Conservation (phyloP, 2,888 invertebrate species). For the Lasioglossum oenotherae region DNA sequence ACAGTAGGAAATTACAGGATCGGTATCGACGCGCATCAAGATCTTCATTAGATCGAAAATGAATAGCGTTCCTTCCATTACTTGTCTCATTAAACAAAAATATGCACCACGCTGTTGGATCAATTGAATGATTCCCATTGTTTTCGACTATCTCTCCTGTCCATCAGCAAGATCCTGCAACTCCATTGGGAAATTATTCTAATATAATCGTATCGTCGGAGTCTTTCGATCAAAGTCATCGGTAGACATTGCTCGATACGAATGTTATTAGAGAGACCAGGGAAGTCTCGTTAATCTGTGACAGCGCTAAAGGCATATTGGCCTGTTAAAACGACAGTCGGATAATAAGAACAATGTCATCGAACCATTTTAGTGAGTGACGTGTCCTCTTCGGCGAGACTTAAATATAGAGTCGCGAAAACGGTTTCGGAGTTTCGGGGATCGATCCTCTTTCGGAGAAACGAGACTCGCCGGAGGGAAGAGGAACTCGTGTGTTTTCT, state of each 20-base stretch:
- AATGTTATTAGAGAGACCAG: neutral
- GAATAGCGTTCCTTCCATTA: too few species aligned
- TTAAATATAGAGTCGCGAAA: constrained; percentile 22
- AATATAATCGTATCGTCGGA: too few species aligned
- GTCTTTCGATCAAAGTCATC: too few species aligned
- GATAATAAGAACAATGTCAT: neutral
- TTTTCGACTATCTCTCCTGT: too few species aligned
- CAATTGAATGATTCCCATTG: too few species aligned
- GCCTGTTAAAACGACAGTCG: neutral
- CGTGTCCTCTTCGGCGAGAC: constrained; percentile 1
- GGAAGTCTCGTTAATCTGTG: neutral
- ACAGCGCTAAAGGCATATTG: neutral
- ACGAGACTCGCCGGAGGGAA: constrained; percentile 4
- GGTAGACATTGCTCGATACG: neutral
- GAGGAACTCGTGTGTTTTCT: constrained; percentile 2
- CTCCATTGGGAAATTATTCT: too few species aligned
- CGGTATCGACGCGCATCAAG: too few species aligned
- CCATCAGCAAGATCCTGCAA: too few species aligned
- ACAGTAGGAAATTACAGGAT: too few species aligned
- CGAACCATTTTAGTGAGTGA: neutral
- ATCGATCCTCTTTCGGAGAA: constrained; percentile 12
- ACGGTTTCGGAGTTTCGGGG: neutral
- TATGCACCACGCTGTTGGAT: too few species aligned
- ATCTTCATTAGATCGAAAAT: too few species aligned
- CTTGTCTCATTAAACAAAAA: too few species aligned